Conservation (phyloP, 2,113 vertebrate species). For the Promerops cafer region DNA sequence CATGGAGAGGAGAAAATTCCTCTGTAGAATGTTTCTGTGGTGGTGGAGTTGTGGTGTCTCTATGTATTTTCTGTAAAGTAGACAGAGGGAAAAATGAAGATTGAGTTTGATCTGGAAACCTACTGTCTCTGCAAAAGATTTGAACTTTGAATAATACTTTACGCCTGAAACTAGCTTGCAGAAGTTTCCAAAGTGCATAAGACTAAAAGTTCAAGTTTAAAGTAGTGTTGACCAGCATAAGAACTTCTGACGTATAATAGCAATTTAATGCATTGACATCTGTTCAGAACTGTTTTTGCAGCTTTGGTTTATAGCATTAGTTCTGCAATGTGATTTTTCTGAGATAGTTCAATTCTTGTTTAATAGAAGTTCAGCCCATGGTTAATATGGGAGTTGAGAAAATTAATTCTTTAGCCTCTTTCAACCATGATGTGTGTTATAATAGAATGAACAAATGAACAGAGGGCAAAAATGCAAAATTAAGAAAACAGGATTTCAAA, state of each 20-base stretch:
- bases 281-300: neutral
- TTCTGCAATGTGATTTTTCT: neutral
- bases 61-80: neutral
- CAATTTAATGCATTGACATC: accelerated
- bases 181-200: neutral
- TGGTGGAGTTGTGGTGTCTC: neutral
- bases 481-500: neutral
- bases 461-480: neutral
- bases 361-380: neutral
- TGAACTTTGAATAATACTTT: neutral
- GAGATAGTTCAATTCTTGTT: neutral
- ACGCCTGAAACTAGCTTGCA: neutral
- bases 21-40: neutral
- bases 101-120: neutral
- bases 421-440: neutral
- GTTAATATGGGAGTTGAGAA: neutral
- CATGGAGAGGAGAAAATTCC: neutral
- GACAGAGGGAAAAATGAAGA: accelerated
- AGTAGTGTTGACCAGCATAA: neutral
- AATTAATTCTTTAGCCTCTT: neutral
- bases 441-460: neutral
- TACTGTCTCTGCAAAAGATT: neutral
- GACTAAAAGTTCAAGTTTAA: neutral
- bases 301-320: neutral
- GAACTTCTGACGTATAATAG: neutral